Conservation (phyloP, 2,797 vertebrate species). For the Gobionotothen gibberifrons region DNA sequence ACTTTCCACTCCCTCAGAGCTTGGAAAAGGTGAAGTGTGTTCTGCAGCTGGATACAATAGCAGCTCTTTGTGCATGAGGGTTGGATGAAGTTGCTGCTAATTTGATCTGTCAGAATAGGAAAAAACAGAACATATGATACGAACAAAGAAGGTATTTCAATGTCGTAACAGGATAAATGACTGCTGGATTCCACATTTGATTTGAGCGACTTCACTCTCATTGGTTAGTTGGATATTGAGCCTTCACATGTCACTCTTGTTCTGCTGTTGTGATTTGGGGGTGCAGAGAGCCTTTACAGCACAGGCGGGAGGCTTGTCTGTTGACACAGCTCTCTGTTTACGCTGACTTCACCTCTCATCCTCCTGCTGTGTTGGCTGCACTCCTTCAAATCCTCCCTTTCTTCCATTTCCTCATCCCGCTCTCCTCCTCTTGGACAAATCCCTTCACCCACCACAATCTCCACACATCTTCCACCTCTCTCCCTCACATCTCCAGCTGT, state of each 20-base stretch:
- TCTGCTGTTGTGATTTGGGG: slow-evolving; percentile 43
- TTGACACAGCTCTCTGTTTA: slow-evolving; percentile 61
- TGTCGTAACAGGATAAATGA: slow-evolving; percentile 10
- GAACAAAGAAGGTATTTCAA: slow-evolving; percentile 58
- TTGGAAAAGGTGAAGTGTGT: slow-evolving; percentile 69
- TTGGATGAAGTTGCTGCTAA: slow-evolving; percentile 64
- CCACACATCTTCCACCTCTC: slow-evolving; percentile 30
- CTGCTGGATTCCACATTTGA: slow-evolving; percentile 13
- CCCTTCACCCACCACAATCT: slow-evolving; percentile 29
- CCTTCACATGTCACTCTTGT: slow-evolving; percentile 27
- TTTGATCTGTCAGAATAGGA: slow-evolving; percentile 62
- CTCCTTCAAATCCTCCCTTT: slow-evolving; percentile 38
- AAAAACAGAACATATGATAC: slow-evolving; percentile 35
- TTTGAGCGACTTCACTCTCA: slow-evolving; percentile 4
- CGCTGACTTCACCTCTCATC: slow-evolving; percentile 59
- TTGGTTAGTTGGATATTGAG: slow-evolving; percentile 16
- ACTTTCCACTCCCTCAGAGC: slow-evolving; percentile 63
- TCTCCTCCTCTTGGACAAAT: slow-evolving; percentile 26
- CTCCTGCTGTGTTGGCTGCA: slow-evolving; percentile 56
- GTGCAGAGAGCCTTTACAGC: slow-evolving; percentile 16
- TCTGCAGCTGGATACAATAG: slow-evolving; percentile 58
- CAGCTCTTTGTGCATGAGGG: slow-evolving; percentile 51
- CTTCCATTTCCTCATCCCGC: slow-evolving; percentile 47
- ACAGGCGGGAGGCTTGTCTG: slow-evolving; percentile 52
- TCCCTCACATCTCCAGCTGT: slow-evolving; percentile 54